These are phyloP conservation scores for Cavia porcellus DNA, from an alignment of 2,113 vertebrate species.

Conservation along the genomic window DNA sequence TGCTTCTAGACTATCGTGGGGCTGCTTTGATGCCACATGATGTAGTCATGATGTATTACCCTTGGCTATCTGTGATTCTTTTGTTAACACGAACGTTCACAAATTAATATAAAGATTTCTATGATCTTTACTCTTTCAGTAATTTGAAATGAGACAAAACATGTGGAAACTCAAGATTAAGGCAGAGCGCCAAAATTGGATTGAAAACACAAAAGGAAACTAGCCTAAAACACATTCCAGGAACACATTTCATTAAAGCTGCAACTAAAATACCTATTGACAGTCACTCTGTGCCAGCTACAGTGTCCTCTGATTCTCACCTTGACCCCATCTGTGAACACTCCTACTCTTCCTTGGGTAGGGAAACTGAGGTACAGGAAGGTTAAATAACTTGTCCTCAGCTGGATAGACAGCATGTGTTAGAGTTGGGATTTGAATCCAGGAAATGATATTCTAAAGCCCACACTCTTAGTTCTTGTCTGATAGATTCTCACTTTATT, in stretches of 20 bases:
- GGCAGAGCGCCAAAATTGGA: background rate
- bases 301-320: background rate
- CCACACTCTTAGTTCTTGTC: background rate
- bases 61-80: conserved; percentile 11
- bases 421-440: background rate
- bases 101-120: conserved; percentile 29
- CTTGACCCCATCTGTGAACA: background rate
- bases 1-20: background rate
- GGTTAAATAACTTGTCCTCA: background rate
- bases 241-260: background rate
- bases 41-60: conserved; percentile 46
- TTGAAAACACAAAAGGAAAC: conserved; percentile 27
- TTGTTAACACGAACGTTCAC: background rate
- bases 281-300: background rate
- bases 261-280: background rate
- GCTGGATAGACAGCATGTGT: no score
- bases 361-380: background rate
- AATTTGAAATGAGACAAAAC: conserved; percentile 63
- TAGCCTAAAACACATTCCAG: background rate
- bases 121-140: conserved; percentile 48
- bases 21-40: conserved; percentile 5
- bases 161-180: conserved; percentile 39
- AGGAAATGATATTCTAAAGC: background rate
- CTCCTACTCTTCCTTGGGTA: background rate
- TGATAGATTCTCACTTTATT: background rate